phyloP scores from a whole-genome alignment of 53 echinoderm and acorn worm species.

The Echinarachnius parma region DNA sequence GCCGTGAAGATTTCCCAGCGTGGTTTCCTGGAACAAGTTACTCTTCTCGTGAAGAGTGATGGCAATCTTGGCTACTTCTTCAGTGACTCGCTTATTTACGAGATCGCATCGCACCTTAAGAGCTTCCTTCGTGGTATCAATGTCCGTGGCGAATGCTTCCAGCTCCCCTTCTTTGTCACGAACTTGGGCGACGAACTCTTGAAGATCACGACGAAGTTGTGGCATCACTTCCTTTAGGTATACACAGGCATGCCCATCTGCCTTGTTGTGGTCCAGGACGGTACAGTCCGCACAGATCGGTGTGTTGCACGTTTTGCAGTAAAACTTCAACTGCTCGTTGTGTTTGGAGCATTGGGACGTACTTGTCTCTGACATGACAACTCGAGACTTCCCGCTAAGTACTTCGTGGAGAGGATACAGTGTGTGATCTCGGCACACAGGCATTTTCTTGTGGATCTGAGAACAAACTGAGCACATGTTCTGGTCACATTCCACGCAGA shows the following conservation, averaged over 20 bases:
- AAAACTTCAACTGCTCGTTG: conserved; percentile 13
- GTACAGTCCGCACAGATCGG: conserved; percentile 20
- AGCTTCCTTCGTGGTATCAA: neutral
- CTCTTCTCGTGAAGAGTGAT: neutral
- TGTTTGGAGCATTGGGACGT: neutral
- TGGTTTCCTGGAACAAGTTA: neutral
- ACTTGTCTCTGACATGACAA: neutral
- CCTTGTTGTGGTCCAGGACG: conserved; percentile 17
- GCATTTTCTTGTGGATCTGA: neutral
- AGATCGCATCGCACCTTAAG: neutral
- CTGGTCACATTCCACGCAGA: conserved; percentile 7
- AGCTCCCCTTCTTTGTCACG: neutral
- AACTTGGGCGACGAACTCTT: neutral
- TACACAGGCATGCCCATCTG: conserved; percentile 14
- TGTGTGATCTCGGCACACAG: neutral
- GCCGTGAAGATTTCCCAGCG: neutral
- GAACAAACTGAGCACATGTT: neutral
- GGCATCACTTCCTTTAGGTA: conserved; percentile 21
- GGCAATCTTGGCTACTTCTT: conserved; percentile 5
- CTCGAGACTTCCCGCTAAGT: neutral
- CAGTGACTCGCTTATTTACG: neutral
- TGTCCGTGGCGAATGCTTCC: neutral
- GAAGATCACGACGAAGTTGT: conserved; percentile 5
- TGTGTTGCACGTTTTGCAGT: conserved; percentile 12
- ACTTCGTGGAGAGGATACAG: neutral